Percentiles rank a stretch among this genome's conserved stretches.
Evolutionary conservation across 2,797 vertebrate genomes (phyloP).

Genomic region (Psittacula echo): DNA sequence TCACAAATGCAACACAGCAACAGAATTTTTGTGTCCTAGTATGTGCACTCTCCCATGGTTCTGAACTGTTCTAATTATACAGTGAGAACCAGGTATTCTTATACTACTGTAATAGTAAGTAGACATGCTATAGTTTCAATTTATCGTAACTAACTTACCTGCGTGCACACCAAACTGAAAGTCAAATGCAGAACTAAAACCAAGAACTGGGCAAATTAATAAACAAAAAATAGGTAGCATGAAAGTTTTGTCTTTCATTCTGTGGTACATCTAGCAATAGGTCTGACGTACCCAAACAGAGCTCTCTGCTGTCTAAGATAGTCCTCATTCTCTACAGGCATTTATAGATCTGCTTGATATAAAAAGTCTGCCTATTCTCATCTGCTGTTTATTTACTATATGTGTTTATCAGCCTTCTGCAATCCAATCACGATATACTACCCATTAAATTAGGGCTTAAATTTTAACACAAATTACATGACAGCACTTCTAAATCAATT

Average conservation of each 20-base stretch:
- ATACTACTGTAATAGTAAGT: not conserved
- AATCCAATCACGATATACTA: not conserved
- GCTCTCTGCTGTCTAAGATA: not conserved
- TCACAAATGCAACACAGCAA: accelerated
- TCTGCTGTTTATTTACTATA: not conserved
- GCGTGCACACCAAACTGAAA: not conserved
- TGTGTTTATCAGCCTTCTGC: not conserved
- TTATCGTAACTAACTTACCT: not conserved
- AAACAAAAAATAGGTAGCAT: not conserved
- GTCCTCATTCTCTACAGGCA: not conserved
- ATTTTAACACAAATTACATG: not conserved
- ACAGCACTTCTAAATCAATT: not conserved
- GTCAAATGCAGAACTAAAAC: not conserved
- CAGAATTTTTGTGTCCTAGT: not conserved
- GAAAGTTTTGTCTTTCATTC: not conserved
- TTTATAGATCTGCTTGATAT: not conserved
- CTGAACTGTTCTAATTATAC: not conserved
- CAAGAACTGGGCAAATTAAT: not conserved
- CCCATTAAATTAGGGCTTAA: not conserved
- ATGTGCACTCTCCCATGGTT: not conserved
- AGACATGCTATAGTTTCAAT: not conserved
- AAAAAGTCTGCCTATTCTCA: not conserved
- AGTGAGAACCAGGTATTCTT: not conserved
- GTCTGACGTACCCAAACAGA: not conserved
- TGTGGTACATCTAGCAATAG: not conserved